Percentiles rank a stretch among this genome's conserved stretches.
Conservation (phyloP, 2,113 vertebrate genomes). For the Atractosteus spatula region DNA sequence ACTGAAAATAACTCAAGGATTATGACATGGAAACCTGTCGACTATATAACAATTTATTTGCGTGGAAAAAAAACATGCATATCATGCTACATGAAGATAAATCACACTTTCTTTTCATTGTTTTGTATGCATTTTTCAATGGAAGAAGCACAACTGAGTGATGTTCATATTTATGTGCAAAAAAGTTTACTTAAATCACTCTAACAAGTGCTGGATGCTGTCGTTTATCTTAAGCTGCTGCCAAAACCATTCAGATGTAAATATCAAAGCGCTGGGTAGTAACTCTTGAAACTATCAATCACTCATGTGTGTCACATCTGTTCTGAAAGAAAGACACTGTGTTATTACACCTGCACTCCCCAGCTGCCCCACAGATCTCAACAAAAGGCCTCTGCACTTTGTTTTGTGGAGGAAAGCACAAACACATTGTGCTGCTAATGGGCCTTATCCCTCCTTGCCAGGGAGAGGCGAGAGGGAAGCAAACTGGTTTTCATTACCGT, state of each 20-base stretch:
- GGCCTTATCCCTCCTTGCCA: conserved; percentile 4
- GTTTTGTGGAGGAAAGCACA: neutral
- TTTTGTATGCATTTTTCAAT: no score
- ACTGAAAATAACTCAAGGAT: no score
- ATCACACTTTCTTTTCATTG: no score
- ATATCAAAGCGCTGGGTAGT: neutral
- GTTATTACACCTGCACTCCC: neutral
- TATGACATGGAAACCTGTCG: no score
- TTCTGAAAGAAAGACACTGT: neutral
- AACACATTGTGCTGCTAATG: conserved; percentile 5
- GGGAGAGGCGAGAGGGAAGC: neutral
- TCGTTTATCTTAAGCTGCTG: no score
- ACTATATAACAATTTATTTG: no score
- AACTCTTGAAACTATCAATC: neutral
- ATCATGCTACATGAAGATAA: no score
- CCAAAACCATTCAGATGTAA: neutral
- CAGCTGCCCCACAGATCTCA: neutral
- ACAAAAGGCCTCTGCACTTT: neutral
- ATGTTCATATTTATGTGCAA: no score
- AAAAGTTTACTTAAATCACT: no score
- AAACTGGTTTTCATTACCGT: conserved; percentile 66
- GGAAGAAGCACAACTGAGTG: no score
- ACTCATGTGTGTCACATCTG: neutral
- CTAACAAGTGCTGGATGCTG: no score
- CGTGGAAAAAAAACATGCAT: no score